phyloP scores from a whole-genome alignment of 2,113 vertebrate genomes.

The Solea senegalensis region DNA sequence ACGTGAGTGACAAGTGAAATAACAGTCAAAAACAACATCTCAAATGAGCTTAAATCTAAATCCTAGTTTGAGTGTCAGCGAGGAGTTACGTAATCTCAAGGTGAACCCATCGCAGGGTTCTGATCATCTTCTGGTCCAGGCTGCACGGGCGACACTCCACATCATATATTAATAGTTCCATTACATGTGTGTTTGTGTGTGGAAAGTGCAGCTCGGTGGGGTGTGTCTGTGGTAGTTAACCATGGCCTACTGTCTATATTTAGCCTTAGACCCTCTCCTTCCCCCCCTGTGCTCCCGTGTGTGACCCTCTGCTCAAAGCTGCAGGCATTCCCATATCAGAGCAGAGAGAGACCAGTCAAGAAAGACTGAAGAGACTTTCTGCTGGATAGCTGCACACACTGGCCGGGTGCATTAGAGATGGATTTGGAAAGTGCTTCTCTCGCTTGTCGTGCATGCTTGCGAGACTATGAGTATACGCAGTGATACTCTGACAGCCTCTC shows the following conservation, averaged over 20 bases:
- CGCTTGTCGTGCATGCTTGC: constrained; percentile 6
- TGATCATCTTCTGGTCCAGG: constrained; percentile 24
- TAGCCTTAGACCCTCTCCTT: constrained; percentile 73
- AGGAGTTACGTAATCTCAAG: no score
- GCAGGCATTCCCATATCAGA: constrained; percentile 81
- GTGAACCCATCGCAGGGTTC: constrained; percentile 7
- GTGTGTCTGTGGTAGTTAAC: constrained; percentile 75
- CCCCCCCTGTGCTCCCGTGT: constrained; percentile 54
- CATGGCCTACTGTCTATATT: constrained; percentile 81
- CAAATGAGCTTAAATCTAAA: constrained; percentile 27
- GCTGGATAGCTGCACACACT: constrained; percentile 20
- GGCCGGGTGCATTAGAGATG: constrained; percentile 2
- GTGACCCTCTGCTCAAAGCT: constrained; percentile 68
- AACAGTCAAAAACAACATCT: background rate
- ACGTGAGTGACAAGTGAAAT: constrained; percentile 5
- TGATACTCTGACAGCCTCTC: constrained; percentile 1
- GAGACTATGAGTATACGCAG: constrained; percentile 16
- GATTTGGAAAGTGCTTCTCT: background rate
- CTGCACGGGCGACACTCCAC: constrained; percentile 12
- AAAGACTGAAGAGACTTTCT: constrained; percentile 35
- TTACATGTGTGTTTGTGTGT: constrained; percentile 33
- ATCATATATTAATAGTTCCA: constrained; percentile 4
- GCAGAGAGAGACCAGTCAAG: constrained; percentile 58
- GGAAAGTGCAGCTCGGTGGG: constrained; percentile 57
- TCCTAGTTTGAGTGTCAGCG: constrained; percentile 8